Base-by-base conservation (phyloP, 2,888 invertebrate genomes). In the Rhagium mordax region DNA sequence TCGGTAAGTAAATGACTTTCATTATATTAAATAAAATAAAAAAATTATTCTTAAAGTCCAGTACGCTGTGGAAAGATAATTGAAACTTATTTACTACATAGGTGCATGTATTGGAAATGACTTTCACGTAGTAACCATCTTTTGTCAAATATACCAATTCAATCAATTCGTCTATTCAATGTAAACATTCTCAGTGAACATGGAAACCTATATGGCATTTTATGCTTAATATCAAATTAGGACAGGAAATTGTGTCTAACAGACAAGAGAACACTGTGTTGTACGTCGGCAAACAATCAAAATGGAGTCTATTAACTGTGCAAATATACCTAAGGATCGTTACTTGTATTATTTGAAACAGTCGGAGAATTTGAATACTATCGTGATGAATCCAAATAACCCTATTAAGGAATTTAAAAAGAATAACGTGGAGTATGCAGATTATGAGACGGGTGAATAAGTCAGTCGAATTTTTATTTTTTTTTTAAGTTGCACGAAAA, bases 251-350 rank as follows among this genome's bases (percentile, higher is more conserved):
- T 64, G 64, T 16, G 29, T 51, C 21, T n/a, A 49, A 64, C n/a
- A 48, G n/a, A 48, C 15, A 24, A 51, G 24, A 51, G 18, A 24
- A 48, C 27, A 41, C n/a, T 41, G 41, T 49, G 64, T 64, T 64
- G 27, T 48, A 27, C 48, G 64, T 49, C 8, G 16, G 64, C 51
- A 64, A 64, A 64, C 41, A 64, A 48, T 47, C 27, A 27, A 64
- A 64, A 64, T 49, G 41, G 24, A 51, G 49, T 16, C 64, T 64
- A 64, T 64, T 64, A 64, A 21, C 49, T 64, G 64, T 27, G 64
- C 10, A 64, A 64, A 64, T 51, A 64, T n/a, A 27, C 51, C 64
- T 33, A 61, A n/a, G 33, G 61, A 18, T 24, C n/a, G 16, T 59
- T 49, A 51, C 51, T 51, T 49, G 64, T 49, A 24, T 49, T 51